A percentile compares a stretch with the other conserved stretches of the same genome.
Conservation (phyloP, 1,140 invertebrate genomes). For the Zaprionus camerounensis region DNA sequence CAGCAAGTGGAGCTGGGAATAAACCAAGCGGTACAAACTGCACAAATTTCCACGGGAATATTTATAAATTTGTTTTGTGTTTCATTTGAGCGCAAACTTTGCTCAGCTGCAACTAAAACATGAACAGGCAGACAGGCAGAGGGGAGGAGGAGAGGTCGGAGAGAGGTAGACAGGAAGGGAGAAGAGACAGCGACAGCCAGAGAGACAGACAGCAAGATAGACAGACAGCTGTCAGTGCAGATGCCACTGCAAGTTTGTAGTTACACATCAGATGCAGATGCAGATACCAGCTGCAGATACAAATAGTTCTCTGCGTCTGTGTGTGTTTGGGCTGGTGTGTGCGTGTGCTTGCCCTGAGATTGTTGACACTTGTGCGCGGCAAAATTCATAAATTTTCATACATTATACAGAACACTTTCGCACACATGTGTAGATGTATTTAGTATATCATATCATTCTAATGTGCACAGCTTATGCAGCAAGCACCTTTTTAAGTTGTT, state of each 20-base stretch:
- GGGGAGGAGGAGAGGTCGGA: neutral
- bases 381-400: slow-evolving; percentile 29
- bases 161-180: neutral
- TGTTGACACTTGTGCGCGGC: slow-evolving; percentile 29
- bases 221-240: neutral
- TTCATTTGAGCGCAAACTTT: slow-evolving; percentile 33
- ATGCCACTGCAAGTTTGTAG: slow-evolving; percentile 14
- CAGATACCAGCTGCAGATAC: slow-evolving; percentile 3
- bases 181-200: neutral
- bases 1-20: too few species aligned
- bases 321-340: neutral
- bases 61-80: slow-evolving; percentile 38
- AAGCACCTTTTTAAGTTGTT: neutral
- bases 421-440: neutral
- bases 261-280: slow-evolving; percentile 2
- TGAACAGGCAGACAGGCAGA: neutral
- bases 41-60: slow-evolving; percentile 14
- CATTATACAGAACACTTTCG: neutral
- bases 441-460: slow-evolving; percentile 3
- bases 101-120: slow-evolving; percentile 13
- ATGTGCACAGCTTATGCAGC: neutral
- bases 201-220: slow-evolving; percentile 1
- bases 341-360: slow-evolving; percentile 9
- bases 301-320: neutral
- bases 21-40: neutral